phyloP scores from a whole-genome alignment of 1,140 invertebrate genomes.

The Augochlora pura region DNA sequence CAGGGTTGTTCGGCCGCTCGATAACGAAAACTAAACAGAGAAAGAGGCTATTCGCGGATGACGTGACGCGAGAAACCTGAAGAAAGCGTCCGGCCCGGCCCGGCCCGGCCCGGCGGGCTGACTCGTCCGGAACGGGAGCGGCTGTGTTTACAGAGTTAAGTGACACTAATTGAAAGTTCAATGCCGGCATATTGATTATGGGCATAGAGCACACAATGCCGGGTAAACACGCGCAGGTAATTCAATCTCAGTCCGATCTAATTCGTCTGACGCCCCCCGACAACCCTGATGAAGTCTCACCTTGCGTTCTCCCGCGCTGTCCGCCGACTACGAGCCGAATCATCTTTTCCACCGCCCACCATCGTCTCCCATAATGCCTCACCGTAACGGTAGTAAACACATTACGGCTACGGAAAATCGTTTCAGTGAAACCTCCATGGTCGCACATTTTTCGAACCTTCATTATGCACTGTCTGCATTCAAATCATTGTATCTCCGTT shows the following conservation, averaged over 20 bases:
- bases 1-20: slow-evolving; percentile 41
- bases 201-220: slow-evolving; percentile 60
- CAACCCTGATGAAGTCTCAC: slow-evolving; percentile 27
- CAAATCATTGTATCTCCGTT: too few species aligned
- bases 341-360: not conserved
- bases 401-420: too few species aligned
- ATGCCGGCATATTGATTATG: slow-evolving; percentile 73
- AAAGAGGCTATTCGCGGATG: slow-evolving; percentile 3
- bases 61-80: slow-evolving; percentile 42
- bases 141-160: slow-evolving; percentile 77
- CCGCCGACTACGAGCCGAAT: not conserved
- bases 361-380: not conserved
- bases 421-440: too few species aligned
- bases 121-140: slow-evolving; percentile 63
- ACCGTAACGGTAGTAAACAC: too few species aligned
- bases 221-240: slow-evolving; percentile 63
- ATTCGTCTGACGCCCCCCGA: slow-evolving; percentile 63
- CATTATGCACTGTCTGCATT: too few species aligned
- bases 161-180: slow-evolving; percentile 79
- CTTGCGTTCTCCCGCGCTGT: not conserved
- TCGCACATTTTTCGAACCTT: too few species aligned
- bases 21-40: slow-evolving; percentile 56
- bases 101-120: not conserved
- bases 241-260: slow-evolving; percentile 70
- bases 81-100: slow-evolving; percentile 41